Evolutionary conservation across 2,888 invertebrate genomes (phyloP), one percentile per base, ranked within the genome.

Genomic region (Palloptera scutellata): DNA sequence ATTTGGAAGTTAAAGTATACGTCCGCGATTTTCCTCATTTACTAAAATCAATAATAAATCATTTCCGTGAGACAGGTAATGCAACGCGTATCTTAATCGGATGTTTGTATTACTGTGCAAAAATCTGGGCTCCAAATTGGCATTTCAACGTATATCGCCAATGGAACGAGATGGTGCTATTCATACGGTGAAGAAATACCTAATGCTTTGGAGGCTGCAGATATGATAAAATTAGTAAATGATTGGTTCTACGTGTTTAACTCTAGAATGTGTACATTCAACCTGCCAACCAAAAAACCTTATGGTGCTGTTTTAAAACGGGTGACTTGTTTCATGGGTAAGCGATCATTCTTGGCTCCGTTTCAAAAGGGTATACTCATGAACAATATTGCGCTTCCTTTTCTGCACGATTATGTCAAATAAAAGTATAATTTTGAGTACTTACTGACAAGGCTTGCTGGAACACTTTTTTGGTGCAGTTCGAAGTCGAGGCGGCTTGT

Each of bases 41-140:
- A 9, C 17, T 75, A 0, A 71, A 72, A 20, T 42, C 68, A 11
- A 52, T 75, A 6, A 61, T 72, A 13, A 70, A 72, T n/a, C 69
- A 72, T 20, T 75, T 64, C n/a, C 52, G 74, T 11, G 59, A 55
- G n/a, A 13, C 43, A 68, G 20, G 20, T 48, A 6, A 60, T 70
- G 58, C 19, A 17, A 3, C 17, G 52, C 48, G 17, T 43, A 12
- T 11, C 62, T 15, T 1, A 11, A 5, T 61, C 60, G 0, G 60
- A 65, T 13, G 1, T 61, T 19, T 41, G 52, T 1, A 41, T 64
- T 0, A 41, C 61, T 8, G 64, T 66, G 6, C 30, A 30, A 30
- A 30, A 48, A 41, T 17, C 12, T 53, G 60, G 41, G 1, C 42
- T 59, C n/a, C 65, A 67, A 69, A 41, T n/a, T 67, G 5, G 67